Evolutionary conservation across 2,797 vertebrate species (phyloP), one percentile per base, ranked within the genome.

Genomic region (Neopelma chrysocephalum): DNA sequence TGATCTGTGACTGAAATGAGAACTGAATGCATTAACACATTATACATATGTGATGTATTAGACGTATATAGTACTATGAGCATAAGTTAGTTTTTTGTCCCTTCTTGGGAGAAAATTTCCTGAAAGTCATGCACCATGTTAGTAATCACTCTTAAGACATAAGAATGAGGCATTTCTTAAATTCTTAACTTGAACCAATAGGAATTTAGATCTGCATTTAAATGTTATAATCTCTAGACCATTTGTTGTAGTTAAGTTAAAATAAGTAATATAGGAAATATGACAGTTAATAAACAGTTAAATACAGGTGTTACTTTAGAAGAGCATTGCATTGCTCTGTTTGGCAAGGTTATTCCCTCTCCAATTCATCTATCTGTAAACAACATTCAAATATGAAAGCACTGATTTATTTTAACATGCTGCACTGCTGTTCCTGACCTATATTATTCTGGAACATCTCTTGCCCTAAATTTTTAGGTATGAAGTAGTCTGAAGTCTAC

Each of bases 361-460:
- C 32, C 70, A 83, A 40, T 91, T 95, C n/a, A 22, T 91, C 42
- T 94, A 4, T 88, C 76, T 81, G 76, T 90, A 84, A 91, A 82
- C 62, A 94, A 43, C n/a, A 38, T 20, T 88, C 73, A 82, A 18
- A 84, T 93, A 61, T 77, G 77, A 95, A 94, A 93, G 69, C 62
- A 56, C 48, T 83, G 82, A 62, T 93, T 94, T 92, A 89, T 95
- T 96, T 88, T 92, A 85, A 84, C 19, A 57, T 27, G 43, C 82
- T 84, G 62, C 86, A 81, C 36, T 92, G 62, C 77, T 86, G 20
- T 86, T 83, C 51, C 72, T 95, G 95, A 93, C 93, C 89, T 94
- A 29, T 89, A 82, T 94, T 96, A 70, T 93, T 76, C 54, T 68
- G 68, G 60, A 96, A 94, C 86, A 95, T 95, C 93, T 94, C 90